Base-by-base conservation (phyloP, 2,797 vertebrate genomes). In the Poecilia velifera region DNA sequence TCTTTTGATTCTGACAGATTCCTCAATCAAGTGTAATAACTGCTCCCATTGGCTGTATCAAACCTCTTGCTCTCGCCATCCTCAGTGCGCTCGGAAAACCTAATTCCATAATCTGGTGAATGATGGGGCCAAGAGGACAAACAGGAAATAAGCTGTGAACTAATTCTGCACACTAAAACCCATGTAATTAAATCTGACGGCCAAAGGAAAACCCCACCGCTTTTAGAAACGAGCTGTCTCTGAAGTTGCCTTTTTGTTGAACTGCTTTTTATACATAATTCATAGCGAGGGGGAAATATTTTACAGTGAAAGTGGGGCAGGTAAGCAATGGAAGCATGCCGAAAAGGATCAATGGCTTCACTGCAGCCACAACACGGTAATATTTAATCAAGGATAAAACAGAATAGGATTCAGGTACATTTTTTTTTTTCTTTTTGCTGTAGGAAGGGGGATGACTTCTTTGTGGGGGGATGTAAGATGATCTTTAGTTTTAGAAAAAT, bases 81-180 rank as follows among this genome's bases (percentile, higher is more conserved):
- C 88, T 86, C 89, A 90, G 88, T 79, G 80, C 82, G 84, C 91
- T 93, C 87, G 84, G 86, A 83, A 87, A 90, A 73, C 76, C 83
- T 93, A 93, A 93, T 92, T 92, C 88, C 86, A 88, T 94, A 93
- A 95, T 92, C 92, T 88, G 86, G 57, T 84, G 85, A 91, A 93
- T 81, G 91, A 94, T 80, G 83, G 82, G 89, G 86, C 92, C 93
- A 88, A 87, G 82, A 92, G 92, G 90, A 91, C 90, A 86, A 88
- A 91, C 88, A 90, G 73, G 55, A 90, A 91, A 92, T 87, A 90
- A 87, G 86, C 88, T 88, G 90, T 80, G 86, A 94, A 92, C 84
- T 90, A 84, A 91, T 88, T 80, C 84, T 28, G 76, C 82, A 82
- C 81, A 84, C 80, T 86, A 91, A 91, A 93, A 91, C 81, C 87